Evolutionary conservation across 1,140 invertebrate species (phyloP), one percentile per base, ranked within the genome.

Genomic region (Lepidurus apus): DNA sequence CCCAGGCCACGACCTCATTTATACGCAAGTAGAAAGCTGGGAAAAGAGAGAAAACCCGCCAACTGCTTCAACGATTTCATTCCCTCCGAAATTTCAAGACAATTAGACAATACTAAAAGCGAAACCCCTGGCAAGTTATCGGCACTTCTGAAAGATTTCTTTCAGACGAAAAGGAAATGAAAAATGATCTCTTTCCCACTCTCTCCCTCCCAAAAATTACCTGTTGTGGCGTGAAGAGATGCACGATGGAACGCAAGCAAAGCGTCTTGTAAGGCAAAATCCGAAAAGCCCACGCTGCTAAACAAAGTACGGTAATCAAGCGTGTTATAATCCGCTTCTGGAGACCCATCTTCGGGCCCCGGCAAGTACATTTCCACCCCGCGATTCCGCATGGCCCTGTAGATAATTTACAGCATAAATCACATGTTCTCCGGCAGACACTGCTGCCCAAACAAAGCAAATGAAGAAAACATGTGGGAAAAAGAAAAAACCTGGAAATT

Each of bases 331-430:
- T 88, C 79, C 6, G 84, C 1, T 74, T 73, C 26, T 80, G 21
- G n/a, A 53, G 82, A 84, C 75, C 86, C 84, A n/a, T 85, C 83
- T 11, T 82, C 34, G 76, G 86, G 82, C 7, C 84, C 82, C 0
- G 87, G 84, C 73, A 98, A 85, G 82, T 88, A 96, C 81, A 99
- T 93, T 87, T 99, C 98, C 0, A 99, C 89, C 5, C 97, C 96
- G 84, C 98, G 89, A 84, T 99, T 99, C 79, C 97, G 89, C 97
- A 99, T 99, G 0, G 98, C 97, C 83, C 97, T 90, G 82, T 76
- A 87, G 87, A 81, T 80, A 43, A 42, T 34, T 73, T 43, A 80
- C 13, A 21, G 11, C 75, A 43, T 44, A 80, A 74, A 77, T 65
- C 45, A 74, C 44, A 53, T 74, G 21, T 78, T 7, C 73, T 43